Conservation (phyloP, 2,888 invertebrate species). For the Chrysolina americana region DNA sequence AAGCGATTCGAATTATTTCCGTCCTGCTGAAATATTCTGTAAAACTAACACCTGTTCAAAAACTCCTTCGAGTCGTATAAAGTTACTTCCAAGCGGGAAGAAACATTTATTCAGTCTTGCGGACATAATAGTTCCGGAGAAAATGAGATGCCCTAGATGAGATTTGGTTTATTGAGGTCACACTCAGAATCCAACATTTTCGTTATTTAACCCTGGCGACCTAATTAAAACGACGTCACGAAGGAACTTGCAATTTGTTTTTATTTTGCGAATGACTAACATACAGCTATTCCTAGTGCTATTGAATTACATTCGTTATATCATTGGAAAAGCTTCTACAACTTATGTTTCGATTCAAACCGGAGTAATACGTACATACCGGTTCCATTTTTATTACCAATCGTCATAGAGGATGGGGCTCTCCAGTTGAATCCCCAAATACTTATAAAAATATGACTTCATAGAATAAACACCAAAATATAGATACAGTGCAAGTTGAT, state of each 20-base stretch:
- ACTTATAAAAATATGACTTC: too few species aligned
- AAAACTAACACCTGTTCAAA: background rate
- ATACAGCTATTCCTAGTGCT: too few species aligned
- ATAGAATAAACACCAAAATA: too few species aligned
- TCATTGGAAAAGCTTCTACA: too few species aligned
- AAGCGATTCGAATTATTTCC: background rate
- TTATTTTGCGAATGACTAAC: too few species aligned
- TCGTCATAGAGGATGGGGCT: too few species aligned
- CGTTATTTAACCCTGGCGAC: background rate
- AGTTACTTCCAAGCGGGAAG: background rate
- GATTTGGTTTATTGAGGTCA: background rate
- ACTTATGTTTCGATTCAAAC: too few species aligned
- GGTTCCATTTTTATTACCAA: too few species aligned
- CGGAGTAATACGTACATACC: too few species aligned
- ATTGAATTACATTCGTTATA: too few species aligned
- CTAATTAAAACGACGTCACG: background rate
- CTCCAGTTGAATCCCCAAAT: too few species aligned
- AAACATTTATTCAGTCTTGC: background rate
- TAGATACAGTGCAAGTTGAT: too few species aligned
- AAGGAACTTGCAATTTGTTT: background rate
- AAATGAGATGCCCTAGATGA: slow-evolving; percentile 1
- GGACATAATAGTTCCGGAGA: background rate
- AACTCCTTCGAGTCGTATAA: background rate
- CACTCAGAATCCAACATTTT: background rate
- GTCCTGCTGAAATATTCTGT: background rate